Evolutionary conservation across 2,888 invertebrate genomes (phyloP).

Genomic region (Julus scandinavius): DNA sequence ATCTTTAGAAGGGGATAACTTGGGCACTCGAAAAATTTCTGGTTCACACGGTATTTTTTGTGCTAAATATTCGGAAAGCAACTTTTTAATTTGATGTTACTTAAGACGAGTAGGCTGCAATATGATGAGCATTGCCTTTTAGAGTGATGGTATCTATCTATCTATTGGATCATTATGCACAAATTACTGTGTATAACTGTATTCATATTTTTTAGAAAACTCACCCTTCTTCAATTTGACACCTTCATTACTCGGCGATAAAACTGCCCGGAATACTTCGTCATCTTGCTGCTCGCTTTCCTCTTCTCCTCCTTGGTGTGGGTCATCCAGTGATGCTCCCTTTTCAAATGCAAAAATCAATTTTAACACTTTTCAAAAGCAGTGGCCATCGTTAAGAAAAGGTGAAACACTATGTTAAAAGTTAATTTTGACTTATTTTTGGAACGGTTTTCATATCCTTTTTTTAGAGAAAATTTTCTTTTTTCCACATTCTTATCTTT

Average conservation of each 20-base stretch:
- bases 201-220: not conserved
- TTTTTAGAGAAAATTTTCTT: too few relatives aligned
- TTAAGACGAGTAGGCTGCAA: not conserved
- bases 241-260: conserved; percentile 70
- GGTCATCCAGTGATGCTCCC: conserved; percentile 44
- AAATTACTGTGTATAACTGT: conserved; percentile 14
- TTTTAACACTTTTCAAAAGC: not conserved
- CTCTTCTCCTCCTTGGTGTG: conserved; percentile 51
- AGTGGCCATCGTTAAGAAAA: too few relatives aligned
- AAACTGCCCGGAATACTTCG: conserved; percentile 67
- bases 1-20: not conserved
- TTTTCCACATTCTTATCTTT: too few relatives aligned
- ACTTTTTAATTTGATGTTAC: not conserved
- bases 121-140: not conserved
- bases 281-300: conserved; percentile 54
- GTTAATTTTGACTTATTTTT: too few relatives aligned
- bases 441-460: too few relatives aligned
- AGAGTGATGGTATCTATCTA: not conserved
- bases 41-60: conserved; percentile 40
- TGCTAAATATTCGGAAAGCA: conserved; percentile 52
- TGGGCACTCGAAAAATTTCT: not conserved
- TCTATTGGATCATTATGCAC: not conserved
- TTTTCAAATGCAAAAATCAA: not conserved
- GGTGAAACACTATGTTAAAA: too few relatives aligned
- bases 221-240: conserved; percentile 66